A percentile compares a stretch with the other conserved stretches of the same genome.
phyloP scores from a whole-genome alignment of 2,888 invertebrate genomes.

The Automeris io region DNA sequence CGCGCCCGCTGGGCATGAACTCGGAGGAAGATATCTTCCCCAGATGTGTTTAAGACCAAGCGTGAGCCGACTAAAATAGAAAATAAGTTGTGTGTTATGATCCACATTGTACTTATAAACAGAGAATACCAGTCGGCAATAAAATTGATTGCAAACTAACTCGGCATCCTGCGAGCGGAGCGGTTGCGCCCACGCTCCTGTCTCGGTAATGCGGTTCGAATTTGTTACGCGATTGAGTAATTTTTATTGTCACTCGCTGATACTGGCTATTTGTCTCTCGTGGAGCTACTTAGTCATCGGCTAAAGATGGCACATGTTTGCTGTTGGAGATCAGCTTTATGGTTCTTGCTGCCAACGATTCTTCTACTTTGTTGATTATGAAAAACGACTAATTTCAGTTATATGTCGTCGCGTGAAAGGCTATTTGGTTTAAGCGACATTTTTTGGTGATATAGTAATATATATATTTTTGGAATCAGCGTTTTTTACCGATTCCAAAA shows the following conservation, averaged over 20 bases:
- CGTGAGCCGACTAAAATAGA: constrained; percentile 18
- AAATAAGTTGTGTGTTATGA: constrained; percentile 1
- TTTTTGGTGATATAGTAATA: too few species aligned
- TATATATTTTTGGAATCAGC: too few species aligned
- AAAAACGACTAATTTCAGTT: too few species aligned
- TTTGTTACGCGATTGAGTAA: constrained; percentile 17
- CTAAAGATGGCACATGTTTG: not conserved
- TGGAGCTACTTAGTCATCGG: constrained; percentile 1
- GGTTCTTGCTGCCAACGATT: too few species aligned
- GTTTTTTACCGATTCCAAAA: too few species aligned
- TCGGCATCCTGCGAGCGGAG: constrained; percentile 40
- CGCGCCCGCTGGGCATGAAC: too few species aligned
- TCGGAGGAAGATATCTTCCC: too few species aligned
- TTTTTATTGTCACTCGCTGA: constrained; percentile 16
- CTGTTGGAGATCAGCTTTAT: too few species aligned
- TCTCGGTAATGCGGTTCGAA: constrained; percentile 6
- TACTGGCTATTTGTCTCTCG: constrained; percentile 3
- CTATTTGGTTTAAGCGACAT: too few species aligned
- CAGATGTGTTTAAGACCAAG: constrained; percentile 14
- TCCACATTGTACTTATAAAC: constrained; percentile 38
- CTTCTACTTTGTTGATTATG: too few species aligned
- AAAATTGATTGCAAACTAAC: constrained; percentile 60
- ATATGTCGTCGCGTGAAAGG: too few species aligned
- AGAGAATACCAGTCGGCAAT: constrained; percentile 51
- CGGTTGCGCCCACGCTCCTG: constrained; percentile 33